Evolutionary conservation across 2,113 vertebrate genomes (phyloP).

Genomic region (Bufo gargarizans): DNA sequence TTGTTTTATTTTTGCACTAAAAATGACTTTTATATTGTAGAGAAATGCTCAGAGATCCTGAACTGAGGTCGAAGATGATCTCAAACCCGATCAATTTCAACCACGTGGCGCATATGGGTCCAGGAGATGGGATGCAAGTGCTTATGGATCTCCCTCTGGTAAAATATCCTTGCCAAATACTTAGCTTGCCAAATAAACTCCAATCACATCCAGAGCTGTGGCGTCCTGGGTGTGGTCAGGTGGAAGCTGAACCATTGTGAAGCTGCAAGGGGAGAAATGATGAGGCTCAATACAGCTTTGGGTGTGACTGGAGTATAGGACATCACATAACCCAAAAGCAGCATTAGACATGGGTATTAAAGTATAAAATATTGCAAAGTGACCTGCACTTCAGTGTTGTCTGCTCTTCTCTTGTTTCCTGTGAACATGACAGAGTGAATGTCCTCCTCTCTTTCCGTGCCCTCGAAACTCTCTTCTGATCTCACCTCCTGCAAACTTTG

Average conservation of each 20-base stretch:
- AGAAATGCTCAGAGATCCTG: conserved; percentile 95
- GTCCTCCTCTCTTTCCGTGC: conserved; percentile 79
- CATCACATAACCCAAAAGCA: background rate
- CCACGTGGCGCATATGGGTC: conserved; percentile 98
- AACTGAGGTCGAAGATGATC: conserved; percentile 92
- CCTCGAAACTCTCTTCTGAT: conserved; percentile 80
- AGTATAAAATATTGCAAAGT: background rate
- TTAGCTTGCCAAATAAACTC: background rate
- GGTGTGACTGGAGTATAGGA: background rate
- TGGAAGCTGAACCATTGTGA: too few relatives aligned
- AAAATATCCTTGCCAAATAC: conserved; percentile 59
- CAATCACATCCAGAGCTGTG: background rate
- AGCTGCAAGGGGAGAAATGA: too few relatives aligned
- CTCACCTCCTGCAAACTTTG: conserved; percentile 84
- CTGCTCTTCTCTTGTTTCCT: conserved; percentile 65
- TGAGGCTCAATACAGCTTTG: background rate
- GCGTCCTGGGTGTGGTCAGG: too few relatives aligned
- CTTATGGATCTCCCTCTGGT: conserved; percentile 99
- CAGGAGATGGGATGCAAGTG: conserved; percentile 97
- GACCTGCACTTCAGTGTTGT: background rate
- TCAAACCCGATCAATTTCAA: conserved; percentile 98
- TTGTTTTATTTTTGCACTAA: background rate
- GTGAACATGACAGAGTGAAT: conserved; percentile 75
- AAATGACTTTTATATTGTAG: conserved; percentile 64
- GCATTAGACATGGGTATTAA: background rate